Evolutionary conservation across 2,113 vertebrate species (phyloP).

Genomic region (Gnathonemus echidnorhynchus): DNA sequence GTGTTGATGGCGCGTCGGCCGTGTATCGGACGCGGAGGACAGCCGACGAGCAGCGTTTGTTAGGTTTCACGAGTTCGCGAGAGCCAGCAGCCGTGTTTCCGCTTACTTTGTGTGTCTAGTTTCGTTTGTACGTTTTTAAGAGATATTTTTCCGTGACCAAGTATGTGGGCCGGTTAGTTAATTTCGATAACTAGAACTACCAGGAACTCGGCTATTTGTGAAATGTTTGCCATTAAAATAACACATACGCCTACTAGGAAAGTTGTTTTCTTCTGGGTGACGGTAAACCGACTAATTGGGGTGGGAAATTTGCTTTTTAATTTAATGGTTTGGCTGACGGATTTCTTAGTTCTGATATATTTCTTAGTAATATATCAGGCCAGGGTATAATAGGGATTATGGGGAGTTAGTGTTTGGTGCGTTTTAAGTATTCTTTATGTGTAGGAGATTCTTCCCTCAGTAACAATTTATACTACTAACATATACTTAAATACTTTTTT

Average conservation of each 20-base stretch:
- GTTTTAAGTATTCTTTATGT: background rate
- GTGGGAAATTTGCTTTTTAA: background rate
- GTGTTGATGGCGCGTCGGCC: background rate
- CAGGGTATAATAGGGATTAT: background rate
- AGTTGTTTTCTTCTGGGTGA: background rate
- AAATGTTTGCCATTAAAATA: background rate
- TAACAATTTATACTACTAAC: background rate
- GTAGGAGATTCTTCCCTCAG: background rate
- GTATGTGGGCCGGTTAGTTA: background rate
- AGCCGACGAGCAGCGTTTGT: background rate
- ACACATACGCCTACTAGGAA: background rate
- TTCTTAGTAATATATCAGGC: background rate
- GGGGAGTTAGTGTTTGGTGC: background rate
- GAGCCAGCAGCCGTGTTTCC: background rate
- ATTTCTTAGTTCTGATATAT: background rate
- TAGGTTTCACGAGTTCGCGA: background rate
- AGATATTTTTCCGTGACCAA: background rate
- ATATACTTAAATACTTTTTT: constrained; percentile 14
- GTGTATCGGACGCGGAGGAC: background rate
- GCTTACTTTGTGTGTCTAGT: background rate
- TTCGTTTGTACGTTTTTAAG: background rate
- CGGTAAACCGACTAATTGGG: background rate
- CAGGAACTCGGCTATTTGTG: background rate
- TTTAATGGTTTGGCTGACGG: background rate
- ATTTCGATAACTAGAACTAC: background rate